These are phyloP conservation scores for Pandemis corylana DNA, from an alignment of 2,888 invertebrate species.

Conservation along the genomic window DNA sequence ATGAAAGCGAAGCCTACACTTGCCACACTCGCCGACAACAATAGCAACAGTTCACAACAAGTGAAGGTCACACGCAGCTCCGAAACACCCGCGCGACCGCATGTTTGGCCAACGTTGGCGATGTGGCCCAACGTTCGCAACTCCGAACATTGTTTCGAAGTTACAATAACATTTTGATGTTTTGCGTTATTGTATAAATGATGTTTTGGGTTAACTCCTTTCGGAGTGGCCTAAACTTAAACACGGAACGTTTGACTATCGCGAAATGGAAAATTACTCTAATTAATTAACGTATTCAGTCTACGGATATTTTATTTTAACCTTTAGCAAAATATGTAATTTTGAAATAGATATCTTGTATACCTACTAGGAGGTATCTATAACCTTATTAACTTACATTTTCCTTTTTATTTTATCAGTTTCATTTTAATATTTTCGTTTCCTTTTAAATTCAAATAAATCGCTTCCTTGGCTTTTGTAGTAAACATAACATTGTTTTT, in stretches of 20 bases:
- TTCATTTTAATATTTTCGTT: no score
- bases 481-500: no score
- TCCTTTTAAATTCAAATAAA: no score
- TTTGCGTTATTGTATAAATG: constrained; percentile 34
- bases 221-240: constrained; percentile 32
- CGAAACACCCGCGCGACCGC: constrained; percentile 35
- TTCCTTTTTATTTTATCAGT: no score
- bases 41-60: constrained; percentile 12
- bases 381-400: no score
- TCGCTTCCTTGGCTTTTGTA: no score
- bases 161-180: constrained; percentile 39
- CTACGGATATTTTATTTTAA: no score
- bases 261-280: not conserved
- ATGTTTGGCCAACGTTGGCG: constrained; percentile 32
- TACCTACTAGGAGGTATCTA: no score
- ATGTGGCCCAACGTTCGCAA: constrained; percentile 13
- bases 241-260: constrained; percentile 22
- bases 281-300: not conserved
- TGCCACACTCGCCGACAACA: not conserved
- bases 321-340: no score
- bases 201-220: constrained; percentile 24
- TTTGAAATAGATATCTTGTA: no score
- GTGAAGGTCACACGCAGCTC: constrained; percentile 37
- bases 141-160: constrained; percentile 38
- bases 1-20: constrained; percentile 33